Percentiles rank a stretch among this genome's conserved stretches.
Evolutionary conservation across 1,140 invertebrate species (phyloP).

Genomic region (Habropoda laboriosa): DNA sequence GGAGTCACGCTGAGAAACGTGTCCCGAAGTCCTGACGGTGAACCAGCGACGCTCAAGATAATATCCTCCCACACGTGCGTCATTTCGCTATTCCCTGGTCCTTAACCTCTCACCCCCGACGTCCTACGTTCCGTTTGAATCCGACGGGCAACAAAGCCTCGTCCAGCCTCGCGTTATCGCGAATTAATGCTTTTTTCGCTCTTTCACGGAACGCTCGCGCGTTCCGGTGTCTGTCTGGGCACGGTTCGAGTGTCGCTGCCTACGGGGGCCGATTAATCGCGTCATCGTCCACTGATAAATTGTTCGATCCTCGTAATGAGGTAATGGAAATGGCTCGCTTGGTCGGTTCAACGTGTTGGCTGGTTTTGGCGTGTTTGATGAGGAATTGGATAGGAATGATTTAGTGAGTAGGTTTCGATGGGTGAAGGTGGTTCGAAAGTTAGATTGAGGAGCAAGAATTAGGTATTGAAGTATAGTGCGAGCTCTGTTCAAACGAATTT

Average conservation of each 20-base stretch:
- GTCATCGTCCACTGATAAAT: slow-evolving; percentile 52
- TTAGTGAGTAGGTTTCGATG: no score
- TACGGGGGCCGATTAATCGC: slow-evolving; percentile 50
- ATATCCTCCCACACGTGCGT: slow-evolving; percentile 79
- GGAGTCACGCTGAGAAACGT: slow-evolving; percentile 77
- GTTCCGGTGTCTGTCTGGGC: slow-evolving; percentile 26
- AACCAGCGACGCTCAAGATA: slow-evolving; percentile 73
- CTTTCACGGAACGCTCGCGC: slow-evolving; percentile 36
- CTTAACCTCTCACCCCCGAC: slow-evolving; percentile 72
- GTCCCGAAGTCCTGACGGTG: slow-evolving; percentile 71
- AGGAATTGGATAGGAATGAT: no score
- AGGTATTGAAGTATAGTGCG: no score
- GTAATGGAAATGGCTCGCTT: background rate
- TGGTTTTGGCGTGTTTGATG: background rate
- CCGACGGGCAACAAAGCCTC: slow-evolving; percentile 53
- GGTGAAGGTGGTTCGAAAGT: no score
- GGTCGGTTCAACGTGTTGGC: background rate
- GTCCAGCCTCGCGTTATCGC: slow-evolving; percentile 43
- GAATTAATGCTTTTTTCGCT: slow-evolving; percentile 55
- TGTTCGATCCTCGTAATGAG: slow-evolving; percentile 4
- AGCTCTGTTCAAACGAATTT: no score
- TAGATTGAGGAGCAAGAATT: no score
- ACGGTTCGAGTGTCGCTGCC: slow-evolving; percentile 51
- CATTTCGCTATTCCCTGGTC: slow-evolving; percentile 72
- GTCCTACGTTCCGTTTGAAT: slow-evolving; percentile 51